Conservation (phyloP, 2,888 invertebrate species). For the Drosophila neotestacea region DNA sequence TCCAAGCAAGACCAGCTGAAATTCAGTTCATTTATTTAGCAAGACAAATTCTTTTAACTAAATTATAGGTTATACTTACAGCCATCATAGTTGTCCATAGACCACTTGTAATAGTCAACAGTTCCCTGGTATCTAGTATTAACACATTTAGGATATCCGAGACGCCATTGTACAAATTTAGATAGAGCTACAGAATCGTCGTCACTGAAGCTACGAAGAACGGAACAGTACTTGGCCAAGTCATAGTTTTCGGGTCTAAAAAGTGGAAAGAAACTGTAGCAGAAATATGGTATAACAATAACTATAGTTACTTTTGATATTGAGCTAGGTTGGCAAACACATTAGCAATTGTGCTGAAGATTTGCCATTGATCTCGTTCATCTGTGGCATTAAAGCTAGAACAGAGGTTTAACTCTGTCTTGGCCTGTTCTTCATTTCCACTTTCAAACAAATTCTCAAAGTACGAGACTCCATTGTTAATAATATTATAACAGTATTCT, state of each 20-base stretch:
- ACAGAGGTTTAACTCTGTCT: conserved; percentile 68
- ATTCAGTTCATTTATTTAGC: neutral
- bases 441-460: conserved; percentile 57
- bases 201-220: conserved; percentile 44
- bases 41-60: too few species aligned
- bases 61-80: conserved; percentile 36
- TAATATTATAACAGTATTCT: conserved; percentile 65
- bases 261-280: neutral
- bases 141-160: conserved; percentile 52
- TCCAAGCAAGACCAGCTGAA: conserved; percentile 89
- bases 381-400: conserved; percentile 54
- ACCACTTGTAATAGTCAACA: conserved; percentile 59
- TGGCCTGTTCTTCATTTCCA: conserved; percentile 48
- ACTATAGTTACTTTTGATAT: conserved; percentile 53
- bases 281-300: rapidly evolving
- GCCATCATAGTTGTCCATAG: conserved; percentile 52
- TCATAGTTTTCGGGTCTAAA: conserved; percentile 54
- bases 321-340: conserved; percentile 73
- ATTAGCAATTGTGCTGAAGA: conserved; percentile 73
- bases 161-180: conserved; percentile 55
- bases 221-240: conserved; percentile 47
- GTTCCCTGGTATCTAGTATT: conserved; percentile 51
- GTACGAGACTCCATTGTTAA: conserved; percentile 63
- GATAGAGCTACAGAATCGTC: conserved; percentile 64
- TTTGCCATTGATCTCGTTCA: conserved; percentile 64